These are phyloP conservation scores for Acyrthosiphon pisum DNA, from an alignment of 1,140 invertebrate genomes.

Conservation along the genomic window DNA sequence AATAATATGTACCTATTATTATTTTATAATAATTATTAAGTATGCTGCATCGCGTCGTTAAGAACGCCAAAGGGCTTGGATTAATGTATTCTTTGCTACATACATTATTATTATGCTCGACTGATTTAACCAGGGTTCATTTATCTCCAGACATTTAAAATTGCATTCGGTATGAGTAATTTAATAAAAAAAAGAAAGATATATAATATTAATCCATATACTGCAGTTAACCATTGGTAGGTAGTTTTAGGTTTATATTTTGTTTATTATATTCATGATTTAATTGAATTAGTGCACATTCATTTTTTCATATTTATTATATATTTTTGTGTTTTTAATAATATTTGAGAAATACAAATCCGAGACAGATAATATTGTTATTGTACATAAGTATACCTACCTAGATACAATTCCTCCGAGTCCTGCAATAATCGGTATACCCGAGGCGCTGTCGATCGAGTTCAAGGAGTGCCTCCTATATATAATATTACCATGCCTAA, in stretches of 20 bases:
- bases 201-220: too few relatives aligned
- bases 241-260: too few relatives aligned
- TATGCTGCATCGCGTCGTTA: neutral
- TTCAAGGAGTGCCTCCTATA: neutral
- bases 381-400: neutral
- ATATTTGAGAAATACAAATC: neutral
- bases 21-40: slow-evolving; percentile 10
- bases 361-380: neutral
- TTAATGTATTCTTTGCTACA: neutral
- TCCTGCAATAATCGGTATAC: neutral
- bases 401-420: neutral
- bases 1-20: neutral
- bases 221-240: too few relatives aligned
- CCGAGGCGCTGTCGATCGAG: neutral
- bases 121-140: neutral
- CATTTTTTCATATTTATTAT: neutral
- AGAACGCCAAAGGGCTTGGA: neutral
- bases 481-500: neutral
- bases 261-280: too few relatives aligned
- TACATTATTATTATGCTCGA: neutral
- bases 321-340: neutral
- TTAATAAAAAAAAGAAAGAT: neutral
- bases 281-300: neutral
- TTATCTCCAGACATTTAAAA: neutral
- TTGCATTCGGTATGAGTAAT: neutral